Evolutionary conservation across 2,113 vertebrate genomes (phyloP).

Genomic region (Notothenia coriiceps): DNA sequence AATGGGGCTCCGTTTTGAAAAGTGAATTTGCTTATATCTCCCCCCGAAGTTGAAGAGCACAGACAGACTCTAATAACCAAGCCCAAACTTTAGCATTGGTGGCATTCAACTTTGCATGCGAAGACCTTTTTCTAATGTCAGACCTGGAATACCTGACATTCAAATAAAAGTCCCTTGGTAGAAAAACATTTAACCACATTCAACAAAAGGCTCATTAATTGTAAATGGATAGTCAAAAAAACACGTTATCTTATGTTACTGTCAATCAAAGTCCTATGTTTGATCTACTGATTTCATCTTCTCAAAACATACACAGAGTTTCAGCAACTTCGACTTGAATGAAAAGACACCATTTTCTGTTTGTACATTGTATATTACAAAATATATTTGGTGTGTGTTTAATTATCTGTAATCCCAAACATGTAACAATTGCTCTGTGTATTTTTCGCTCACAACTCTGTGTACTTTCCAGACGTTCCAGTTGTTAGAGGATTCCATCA

Average conservation of each 20-base stretch:
- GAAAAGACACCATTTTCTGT: not conserved
- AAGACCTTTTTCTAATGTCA: not conserved
- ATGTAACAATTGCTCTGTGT: not conserved
- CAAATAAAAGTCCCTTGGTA: not conserved
- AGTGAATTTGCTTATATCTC: not conserved
- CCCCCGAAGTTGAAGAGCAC: not conserved
- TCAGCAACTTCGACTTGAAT: not conserved
- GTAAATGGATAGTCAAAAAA: not conserved
- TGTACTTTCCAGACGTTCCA: conserved; percentile 11
- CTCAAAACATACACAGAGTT: not conserved
- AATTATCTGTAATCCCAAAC: conserved; percentile 14
- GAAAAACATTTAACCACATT: not conserved
- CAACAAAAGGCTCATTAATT: not conserved
- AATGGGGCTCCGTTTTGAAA: not conserved
- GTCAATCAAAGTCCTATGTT: not conserved
- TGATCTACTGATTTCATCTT: not conserved
- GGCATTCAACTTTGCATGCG: not conserved
- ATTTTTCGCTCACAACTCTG: too few relatives aligned
- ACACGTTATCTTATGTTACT: not conserved
- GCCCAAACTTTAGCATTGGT: not conserved
- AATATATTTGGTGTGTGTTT: not conserved
- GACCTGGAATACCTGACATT: conserved; percentile 11
- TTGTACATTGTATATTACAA: not conserved
- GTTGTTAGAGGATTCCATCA: conserved; percentile 26
- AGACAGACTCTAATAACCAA: not conserved